Evolutionary conservation across 2,888 invertebrate genomes (phyloP).

Genomic region (Dryococelus australis): DNA sequence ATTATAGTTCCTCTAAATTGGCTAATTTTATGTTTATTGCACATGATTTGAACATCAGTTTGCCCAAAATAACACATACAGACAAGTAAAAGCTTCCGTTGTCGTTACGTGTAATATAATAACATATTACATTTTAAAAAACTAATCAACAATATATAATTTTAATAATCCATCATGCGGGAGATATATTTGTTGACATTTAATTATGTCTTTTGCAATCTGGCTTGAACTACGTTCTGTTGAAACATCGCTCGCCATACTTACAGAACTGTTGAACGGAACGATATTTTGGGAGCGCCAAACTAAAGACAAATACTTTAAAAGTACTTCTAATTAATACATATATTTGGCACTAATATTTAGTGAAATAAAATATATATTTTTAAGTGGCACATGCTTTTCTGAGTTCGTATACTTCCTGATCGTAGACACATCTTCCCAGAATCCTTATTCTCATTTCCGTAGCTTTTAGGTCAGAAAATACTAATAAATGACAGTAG

Average conservation of each 20-base stretch:
- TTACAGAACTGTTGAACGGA: too few species aligned
- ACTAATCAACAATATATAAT: slow-evolving; percentile 1
- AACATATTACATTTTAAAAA: slow-evolving; percentile 11
- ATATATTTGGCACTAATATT: too few species aligned
- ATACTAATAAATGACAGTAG: too few species aligned
- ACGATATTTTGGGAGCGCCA: too few species aligned
- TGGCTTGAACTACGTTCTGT: not conserved
- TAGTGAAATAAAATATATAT: too few species aligned
- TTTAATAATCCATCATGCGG: not conserved
- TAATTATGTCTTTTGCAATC: not conserved
- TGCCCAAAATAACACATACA: not conserved
- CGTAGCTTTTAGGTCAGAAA: too few species aligned
- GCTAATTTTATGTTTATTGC: slow-evolving; percentile 13
- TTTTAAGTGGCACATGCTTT: too few species aligned
- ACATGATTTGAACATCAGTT: not conserved
- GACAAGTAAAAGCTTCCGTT: slow-evolving; percentile 1
- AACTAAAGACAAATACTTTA: too few species aligned
- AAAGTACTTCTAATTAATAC: too few species aligned
- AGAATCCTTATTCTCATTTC: too few species aligned
- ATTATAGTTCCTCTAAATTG: not conserved
- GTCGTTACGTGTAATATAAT: not conserved
- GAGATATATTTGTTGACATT: not conserved
- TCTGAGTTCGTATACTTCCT: too few species aligned
- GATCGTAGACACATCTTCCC: too few species aligned
- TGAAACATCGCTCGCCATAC: not conserved